Conservation (phyloP, 2,113 vertebrate genomes). For the Barnardius zonarius region DNA sequence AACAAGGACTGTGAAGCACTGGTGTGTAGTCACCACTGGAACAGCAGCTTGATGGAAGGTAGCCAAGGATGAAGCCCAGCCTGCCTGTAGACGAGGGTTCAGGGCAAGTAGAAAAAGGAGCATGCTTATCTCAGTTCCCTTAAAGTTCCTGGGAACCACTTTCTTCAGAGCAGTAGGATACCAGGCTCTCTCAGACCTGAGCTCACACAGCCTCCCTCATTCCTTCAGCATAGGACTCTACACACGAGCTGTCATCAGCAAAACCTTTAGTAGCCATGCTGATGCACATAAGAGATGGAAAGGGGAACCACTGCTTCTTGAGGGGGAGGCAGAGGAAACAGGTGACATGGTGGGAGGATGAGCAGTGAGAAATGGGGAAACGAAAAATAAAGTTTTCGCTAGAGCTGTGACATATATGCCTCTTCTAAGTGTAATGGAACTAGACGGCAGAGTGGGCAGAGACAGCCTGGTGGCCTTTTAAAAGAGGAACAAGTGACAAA, state of each 20-base stretch:
- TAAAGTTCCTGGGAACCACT: background rate
- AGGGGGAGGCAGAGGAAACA: slow-evolving; percentile 53
- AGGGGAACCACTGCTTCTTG: slow-evolving; percentile 53
- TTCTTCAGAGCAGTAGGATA: background rate
- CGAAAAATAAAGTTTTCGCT: slow-evolving; percentile 48
- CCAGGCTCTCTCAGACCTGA: background rate
- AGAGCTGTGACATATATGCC: background rate
- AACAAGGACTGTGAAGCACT: background rate
- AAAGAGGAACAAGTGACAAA: slow-evolving; percentile 33
- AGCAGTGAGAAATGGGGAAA: slow-evolving; percentile 64
- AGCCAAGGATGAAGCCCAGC: background rate
- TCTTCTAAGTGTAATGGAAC: slow-evolving; percentile 11
- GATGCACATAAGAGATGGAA: slow-evolving; percentile 11
- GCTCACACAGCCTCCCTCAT: background rate
- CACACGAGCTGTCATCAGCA: background rate
- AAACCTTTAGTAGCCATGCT: background rate
- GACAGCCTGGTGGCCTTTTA: background rate
- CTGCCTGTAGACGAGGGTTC: background rate
- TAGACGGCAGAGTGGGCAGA: background rate
- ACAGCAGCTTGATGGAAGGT: background rate
- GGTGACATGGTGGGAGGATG: slow-evolving; percentile 28
- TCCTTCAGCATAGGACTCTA: background rate
- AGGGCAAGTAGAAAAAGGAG: background rate
- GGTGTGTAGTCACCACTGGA: background rate
- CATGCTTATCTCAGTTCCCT: background rate